These are phyloP conservation scores for Mellilla xanthometata DNA, from an alignment of 2,888 invertebrate genomes.

Conservation along the genomic window DNA sequence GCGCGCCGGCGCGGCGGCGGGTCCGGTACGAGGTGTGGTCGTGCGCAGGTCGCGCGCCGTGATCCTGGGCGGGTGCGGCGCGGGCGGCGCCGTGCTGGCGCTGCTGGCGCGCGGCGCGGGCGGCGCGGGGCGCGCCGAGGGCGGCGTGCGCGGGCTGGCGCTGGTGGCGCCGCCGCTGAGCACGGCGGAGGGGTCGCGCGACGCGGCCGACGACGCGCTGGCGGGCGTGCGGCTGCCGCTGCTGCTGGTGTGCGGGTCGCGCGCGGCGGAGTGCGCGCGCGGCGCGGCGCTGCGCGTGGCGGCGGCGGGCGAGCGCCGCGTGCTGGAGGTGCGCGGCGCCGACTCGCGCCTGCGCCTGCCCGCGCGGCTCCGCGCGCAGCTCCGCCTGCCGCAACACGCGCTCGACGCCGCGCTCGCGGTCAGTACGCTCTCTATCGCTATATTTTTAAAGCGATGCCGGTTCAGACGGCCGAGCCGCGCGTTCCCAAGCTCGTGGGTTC, in stretches of 20 bases:
- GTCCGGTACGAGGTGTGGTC: too few relatives aligned
- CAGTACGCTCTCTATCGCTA: slow-evolving; percentile 38
- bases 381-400: slow-evolving; percentile 87
- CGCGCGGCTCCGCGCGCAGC: slow-evolving; percentile 77
- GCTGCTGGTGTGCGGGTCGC: slow-evolving; percentile 44
- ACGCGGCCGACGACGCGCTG: slow-evolving; percentile 84
- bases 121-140: slow-evolving; percentile 33
- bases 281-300: slow-evolving; percentile 78
- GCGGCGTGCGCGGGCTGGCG: slow-evolving; percentile 76
- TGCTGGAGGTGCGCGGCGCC: slow-evolving; percentile 86
- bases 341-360: slow-evolving; percentile 86
- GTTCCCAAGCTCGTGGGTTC: too few relatives aligned
- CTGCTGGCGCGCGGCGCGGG: slow-evolving; percentile 43
- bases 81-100: slow-evolving; percentile 47
- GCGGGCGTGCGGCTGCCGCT: slow-evolving; percentile 53
- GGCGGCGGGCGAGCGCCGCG: slow-evolving; percentile 71
- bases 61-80: slow-evolving; percentile 29
- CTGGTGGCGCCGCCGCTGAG: slow-evolving; percentile 87
- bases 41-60: slow-evolving; percentile 32
- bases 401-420: slow-evolving; percentile 82
- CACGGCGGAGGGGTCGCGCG: slow-evolving; percentile 85
- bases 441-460: slow-evolving; percentile 25
- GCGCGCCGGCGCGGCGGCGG: too few relatives aligned
- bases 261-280: slow-evolving; percentile 58
- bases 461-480: too few relatives aligned